Evolutionary conservation across 2,888 invertebrate genomes (phyloP).

Genomic region (Eugnorisma glareosa): DNA sequence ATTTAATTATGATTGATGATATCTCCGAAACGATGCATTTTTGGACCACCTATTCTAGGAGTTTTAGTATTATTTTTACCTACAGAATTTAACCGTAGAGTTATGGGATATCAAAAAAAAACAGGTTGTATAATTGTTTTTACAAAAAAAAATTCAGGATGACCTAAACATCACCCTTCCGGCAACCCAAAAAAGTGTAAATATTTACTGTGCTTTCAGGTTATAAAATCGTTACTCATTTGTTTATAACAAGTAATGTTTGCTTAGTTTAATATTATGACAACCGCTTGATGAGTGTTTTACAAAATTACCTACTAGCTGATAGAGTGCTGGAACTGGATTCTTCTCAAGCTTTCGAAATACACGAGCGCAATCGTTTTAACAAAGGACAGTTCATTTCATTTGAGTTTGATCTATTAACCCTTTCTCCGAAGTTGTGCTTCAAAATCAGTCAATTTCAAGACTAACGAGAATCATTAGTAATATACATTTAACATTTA

Average conservation of each 20-base stretch:
- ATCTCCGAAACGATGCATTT: no score
- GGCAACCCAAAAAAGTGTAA: background rate
- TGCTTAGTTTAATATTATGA: background rate
- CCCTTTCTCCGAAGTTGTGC: slow-evolving; percentile 38
- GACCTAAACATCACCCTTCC: background rate
- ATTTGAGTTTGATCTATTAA: background rate
- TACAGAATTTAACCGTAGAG: no score
- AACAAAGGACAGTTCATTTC: background rate
- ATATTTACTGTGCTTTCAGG: background rate
- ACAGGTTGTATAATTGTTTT: no score
- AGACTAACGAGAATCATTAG: slow-evolving; percentile 67
- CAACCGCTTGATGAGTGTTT: background rate
- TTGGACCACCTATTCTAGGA: no score
- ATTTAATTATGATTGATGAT: no score
- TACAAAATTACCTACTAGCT: background rate
- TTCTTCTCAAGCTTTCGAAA: background rate
- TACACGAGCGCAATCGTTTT: background rate
- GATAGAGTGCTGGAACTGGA: background rate
- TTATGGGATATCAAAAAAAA: no score
- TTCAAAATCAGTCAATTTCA: slow-evolving; percentile 74
- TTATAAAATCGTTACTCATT: background rate
- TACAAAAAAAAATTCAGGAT: background rate
- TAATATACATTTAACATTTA: slow-evolving; percentile 48
- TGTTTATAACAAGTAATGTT: background rate
- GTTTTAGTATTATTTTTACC: no score